Percentiles rank a stretch among this genome's conserved stretches.
Conservation (phyloP, 2,113 vertebrate genomes). For the Nothobranchius furzeri region DNA sequence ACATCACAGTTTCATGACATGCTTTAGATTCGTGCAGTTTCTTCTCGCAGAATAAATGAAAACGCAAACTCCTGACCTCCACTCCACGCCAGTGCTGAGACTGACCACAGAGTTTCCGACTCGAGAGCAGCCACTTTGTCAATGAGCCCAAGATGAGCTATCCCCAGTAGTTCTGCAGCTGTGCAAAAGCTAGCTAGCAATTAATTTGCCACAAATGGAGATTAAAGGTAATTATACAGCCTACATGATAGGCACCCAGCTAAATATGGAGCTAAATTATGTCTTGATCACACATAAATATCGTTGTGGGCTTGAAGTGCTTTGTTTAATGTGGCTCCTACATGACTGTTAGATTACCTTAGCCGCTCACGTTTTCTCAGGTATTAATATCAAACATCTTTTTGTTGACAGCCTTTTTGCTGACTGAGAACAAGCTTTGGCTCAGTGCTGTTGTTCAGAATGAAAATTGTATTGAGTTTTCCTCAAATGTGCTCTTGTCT, state of each 20-base stretch:
- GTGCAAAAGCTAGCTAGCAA: conserved; percentile 9
- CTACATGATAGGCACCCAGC: not conserved
- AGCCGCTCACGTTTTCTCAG: not conserved
- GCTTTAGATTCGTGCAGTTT: no score
- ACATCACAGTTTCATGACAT: no score
- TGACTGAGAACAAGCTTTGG: not conserved
- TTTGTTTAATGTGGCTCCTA: conserved; percentile 4
- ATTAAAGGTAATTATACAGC: conserved; percentile 13
- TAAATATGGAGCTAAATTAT: conserved; percentile 18
- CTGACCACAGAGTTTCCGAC: not conserved
- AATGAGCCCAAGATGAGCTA: not conserved
- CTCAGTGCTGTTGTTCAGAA: not conserved
- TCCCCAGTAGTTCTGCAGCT: conserved; percentile 5
- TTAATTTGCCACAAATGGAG: conserved; percentile 21
- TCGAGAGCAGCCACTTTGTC: not conserved
- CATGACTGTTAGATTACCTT: not conserved
- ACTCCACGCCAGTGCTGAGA: not conserved
- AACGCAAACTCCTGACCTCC: not conserved
- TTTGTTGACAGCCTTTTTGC: not conserved
- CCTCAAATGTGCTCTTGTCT: not conserved
- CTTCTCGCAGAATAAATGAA: not conserved
- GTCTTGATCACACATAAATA: conserved; percentile 13
- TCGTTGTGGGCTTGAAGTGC: conserved; percentile 1
- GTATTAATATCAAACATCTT: not conserved
- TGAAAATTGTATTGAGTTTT: conserved; percentile 2